Conservation (phyloP, 92 coral and sea anemone species). For the Bergia puertoricense region DNA sequence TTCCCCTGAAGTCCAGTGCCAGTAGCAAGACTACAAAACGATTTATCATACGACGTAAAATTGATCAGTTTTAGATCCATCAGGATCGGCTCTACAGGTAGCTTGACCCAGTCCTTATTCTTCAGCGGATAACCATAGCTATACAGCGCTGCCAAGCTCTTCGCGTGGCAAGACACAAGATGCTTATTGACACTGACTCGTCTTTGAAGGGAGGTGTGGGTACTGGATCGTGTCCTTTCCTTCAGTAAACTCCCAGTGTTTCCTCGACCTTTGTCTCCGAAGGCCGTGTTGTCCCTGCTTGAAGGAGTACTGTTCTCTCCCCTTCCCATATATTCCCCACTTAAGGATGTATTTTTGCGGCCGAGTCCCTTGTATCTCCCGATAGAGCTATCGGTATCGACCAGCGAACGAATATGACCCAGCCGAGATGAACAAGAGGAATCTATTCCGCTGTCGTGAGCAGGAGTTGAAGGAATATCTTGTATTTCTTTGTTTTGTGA, state of each 20-base stretch:
- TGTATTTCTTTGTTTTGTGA: slow-evolving; percentile 36
- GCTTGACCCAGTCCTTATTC: slow-evolving; percentile 49
- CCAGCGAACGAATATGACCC: slow-evolving; percentile 60
- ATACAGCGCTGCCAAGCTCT: slow-evolving; percentile 11
- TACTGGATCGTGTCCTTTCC: neutral
- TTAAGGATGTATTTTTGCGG: neutral
- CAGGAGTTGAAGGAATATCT: slow-evolving; percentile 39
- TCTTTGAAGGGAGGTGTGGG: neutral
- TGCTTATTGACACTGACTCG: slow-evolving; percentile 26
- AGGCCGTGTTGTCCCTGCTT: neutral
- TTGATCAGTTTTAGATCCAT: slow-evolving; percentile 88
- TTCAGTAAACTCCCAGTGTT: neutral
- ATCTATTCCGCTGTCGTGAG: slow-evolving; percentile 64
- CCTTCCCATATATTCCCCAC: neutral
- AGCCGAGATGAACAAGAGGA: slow-evolving; percentile 66
- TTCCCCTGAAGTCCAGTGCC: neutral
- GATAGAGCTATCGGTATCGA: slow-evolving; percentile 23
- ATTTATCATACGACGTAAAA: slow-evolving; percentile 77
- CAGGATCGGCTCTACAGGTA: slow-evolving; percentile 73
- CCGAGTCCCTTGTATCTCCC: neutral
- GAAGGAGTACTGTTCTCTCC: neutral
- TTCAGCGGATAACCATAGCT: slow-evolving; percentile 46
- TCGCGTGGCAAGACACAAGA: slow-evolving; percentile 1
- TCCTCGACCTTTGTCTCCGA: neutral
- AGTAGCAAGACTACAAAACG: neutral